These are phyloP conservation scores for Clarias fuscus DNA, from an alignment of 2,797 vertebrate genomes.

Conservation along the genomic window DNA sequence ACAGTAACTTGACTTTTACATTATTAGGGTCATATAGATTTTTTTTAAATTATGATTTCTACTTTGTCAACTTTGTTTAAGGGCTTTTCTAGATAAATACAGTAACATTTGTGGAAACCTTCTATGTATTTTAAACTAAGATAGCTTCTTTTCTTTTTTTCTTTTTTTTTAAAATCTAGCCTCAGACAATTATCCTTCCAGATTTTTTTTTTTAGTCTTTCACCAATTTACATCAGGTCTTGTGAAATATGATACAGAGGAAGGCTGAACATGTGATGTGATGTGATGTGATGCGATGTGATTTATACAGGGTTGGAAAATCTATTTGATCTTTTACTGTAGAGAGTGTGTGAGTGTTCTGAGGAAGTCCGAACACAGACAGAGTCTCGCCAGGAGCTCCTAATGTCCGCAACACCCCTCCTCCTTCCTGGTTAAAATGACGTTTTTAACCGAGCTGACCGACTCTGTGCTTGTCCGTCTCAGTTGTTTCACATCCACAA, in stretches of 20 bases:
- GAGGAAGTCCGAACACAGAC: slow-evolving; percentile 11
- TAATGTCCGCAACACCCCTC: neutral
- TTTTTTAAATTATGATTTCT: neutral
- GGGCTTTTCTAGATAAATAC: neutral
- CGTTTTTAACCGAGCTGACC: neutral
- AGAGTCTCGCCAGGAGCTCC: neutral
- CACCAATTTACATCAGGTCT: neutral
- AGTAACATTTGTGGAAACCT: neutral
- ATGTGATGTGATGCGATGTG: slow-evolving; percentile 1
- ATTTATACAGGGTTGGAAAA: slow-evolving; percentile 12
- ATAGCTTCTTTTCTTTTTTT: neutral
- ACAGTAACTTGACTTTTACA: neutral
- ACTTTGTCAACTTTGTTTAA: neutral
- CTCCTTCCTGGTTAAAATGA: slow-evolving; percentile 23
- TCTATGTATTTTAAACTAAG: neutral
- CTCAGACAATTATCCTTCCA: neutral
- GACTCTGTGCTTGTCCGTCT: neutral
- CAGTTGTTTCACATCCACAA: neutral
- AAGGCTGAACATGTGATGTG: neutral
- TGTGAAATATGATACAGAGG: slow-evolving; percentile 12
- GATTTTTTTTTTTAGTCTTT: neutral
- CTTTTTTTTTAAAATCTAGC: neutral
- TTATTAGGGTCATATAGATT: neutral
- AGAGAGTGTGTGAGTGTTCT: neutral
- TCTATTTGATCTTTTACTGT: slow-evolving; percentile 14